phyloP scores from a whole-genome alignment of 2,113 vertebrate species.

The Actenoides lindsayi region DNA sequence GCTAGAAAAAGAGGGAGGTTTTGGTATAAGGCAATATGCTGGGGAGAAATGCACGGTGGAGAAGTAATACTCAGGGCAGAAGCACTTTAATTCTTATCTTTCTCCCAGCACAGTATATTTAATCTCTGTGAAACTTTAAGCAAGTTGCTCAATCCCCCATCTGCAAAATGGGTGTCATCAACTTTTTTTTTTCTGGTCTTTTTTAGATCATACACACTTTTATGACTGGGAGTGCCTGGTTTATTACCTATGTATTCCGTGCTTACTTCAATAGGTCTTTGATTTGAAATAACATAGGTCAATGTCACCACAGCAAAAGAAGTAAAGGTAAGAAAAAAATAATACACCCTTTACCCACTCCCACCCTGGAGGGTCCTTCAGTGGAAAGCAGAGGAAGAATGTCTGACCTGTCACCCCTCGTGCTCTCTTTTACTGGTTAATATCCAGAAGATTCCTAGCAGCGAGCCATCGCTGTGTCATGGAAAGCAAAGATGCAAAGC shows the following conservation, averaged over 20 bases:
- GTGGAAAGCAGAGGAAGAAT: background rate
- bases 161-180: background rate
- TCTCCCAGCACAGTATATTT: background rate
- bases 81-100: background rate
- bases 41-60: background rate
- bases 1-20: background rate
- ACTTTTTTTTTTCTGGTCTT: background rate
- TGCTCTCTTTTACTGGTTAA: background rate
- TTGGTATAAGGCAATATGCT: background rate
- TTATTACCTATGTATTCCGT: background rate
- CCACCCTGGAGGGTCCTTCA: background rate
- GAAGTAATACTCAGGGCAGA: background rate
- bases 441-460: background rate
- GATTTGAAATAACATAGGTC: background rate
- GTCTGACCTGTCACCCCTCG: background rate
- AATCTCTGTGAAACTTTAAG: background rate
- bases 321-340: background rate
- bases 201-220: background rate
- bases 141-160: background rate
- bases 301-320: background rate
- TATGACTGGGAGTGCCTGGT: background rate
- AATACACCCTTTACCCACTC: background rate
- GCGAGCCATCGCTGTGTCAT: background rate
- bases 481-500: conserved; percentile 26
- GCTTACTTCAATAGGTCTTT: background rate